These are phyloP conservation scores for Porites lobata DNA, from an alignment of 92 coral and sea anemone species.

Conservation along the genomic window DNA sequence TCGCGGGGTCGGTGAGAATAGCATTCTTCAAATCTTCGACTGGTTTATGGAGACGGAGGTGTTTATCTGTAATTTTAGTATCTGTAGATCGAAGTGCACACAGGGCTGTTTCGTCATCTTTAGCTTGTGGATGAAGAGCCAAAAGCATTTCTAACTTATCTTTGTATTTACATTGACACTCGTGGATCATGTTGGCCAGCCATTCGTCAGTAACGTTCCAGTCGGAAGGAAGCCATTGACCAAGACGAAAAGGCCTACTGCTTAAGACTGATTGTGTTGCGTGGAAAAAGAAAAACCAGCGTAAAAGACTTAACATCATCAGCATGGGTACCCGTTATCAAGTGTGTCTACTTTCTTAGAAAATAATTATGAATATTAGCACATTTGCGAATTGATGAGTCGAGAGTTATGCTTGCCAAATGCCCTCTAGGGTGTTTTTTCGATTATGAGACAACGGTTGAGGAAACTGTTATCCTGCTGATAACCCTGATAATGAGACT, in stretches of 20 bases:
- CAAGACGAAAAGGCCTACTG: slow-evolving; percentile 35
- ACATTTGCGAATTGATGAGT: no score
- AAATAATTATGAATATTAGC: no score
- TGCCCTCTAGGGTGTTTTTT: no score
- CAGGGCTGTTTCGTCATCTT: background rate
- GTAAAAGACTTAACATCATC: no score
- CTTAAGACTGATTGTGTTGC: background rate
- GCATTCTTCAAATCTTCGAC: slow-evolving; percentile 57
- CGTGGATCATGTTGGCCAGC: slow-evolving; percentile 34
- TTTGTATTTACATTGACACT: slow-evolving; percentile 10
- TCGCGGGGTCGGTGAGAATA: slow-evolving; percentile 62
- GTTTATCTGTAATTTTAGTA: background rate
- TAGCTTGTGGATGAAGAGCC: background rate
- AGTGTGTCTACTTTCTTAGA: no score
- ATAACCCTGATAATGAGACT: no score
- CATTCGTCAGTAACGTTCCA: slow-evolving; percentile 65
- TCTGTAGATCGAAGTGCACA: background rate
- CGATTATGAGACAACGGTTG: no score
- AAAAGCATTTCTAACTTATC: slow-evolving; percentile 39
- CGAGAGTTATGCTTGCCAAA: no score
- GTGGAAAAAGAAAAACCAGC: background rate
- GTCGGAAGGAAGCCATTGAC: slow-evolving; percentile 73
- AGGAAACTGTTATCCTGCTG: no score
- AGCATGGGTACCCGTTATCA: no score
- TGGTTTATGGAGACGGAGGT: background rate